A percentile compares a stretch with the other conserved stretches of the same genome.
Evolutionary conservation across 64 coral and sea anemone species (phyloP).

Genomic region (Astreopora myriophthalma): DNA sequence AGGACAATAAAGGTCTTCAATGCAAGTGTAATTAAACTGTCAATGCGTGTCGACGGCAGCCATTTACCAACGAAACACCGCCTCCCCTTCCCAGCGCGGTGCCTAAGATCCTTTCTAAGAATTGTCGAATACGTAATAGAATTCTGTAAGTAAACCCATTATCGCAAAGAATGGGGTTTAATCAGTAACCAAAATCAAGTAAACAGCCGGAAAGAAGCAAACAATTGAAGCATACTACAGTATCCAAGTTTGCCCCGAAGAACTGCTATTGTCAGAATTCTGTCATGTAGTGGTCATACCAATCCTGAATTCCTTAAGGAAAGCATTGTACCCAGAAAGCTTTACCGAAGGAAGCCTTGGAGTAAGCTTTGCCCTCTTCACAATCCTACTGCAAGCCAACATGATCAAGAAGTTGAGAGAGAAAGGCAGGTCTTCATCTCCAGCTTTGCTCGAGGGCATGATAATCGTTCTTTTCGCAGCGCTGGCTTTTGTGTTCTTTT

Average conservation of each 20-base stretch:
- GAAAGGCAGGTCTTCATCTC: not conserved
- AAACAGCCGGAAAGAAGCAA: not conserved
- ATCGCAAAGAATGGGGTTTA: not conserved
- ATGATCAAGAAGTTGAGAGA: constrained; percentile 5
- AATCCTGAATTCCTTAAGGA: not conserved
- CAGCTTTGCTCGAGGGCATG: constrained; percentile 18
- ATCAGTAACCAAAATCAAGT: not conserved
- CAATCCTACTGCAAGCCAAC: not conserved
- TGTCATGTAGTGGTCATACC: not conserved
- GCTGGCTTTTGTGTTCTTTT: not conserved
- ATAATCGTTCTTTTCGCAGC: not conserved
- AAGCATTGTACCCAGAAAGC: not conserved
- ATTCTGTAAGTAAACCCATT: not conserved
- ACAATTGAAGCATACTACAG: not conserved
- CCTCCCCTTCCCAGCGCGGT: too few relatives aligned
- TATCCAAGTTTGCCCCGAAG: not conserved
- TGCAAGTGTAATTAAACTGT: too few relatives aligned
- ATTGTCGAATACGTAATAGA: not conserved
- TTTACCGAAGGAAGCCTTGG: not conserved
- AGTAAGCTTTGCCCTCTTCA: not conserved
- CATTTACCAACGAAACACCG: too few relatives aligned
- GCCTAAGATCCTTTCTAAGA: too few relatives aligned
- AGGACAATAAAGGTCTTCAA: too few relatives aligned
- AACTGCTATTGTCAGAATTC: too few relatives aligned
- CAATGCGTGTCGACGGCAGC: too few relatives aligned